Conservation (phyloP, 1,140 invertebrate species). For the Coelopa frigida region DNA sequence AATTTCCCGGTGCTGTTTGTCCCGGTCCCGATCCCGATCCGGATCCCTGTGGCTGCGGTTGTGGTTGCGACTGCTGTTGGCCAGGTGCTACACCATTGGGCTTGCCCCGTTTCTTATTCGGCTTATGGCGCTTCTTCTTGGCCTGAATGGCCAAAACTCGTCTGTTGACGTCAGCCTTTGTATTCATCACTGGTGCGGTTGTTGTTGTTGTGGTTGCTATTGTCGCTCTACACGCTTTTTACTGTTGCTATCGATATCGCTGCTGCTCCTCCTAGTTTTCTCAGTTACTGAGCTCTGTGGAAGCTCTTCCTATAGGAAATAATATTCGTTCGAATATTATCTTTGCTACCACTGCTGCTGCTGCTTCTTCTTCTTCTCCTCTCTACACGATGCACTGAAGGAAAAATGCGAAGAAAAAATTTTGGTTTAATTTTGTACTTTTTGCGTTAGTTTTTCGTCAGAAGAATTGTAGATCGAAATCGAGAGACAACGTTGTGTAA, state of each 20-base stretch:
- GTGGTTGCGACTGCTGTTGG: background rate
- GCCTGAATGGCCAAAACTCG: conserved; percentile 79
- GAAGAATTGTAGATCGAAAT: conserved; percentile 6
- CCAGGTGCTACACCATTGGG: conserved; percentile 29
- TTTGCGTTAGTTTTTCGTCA: conserved; percentile 3
- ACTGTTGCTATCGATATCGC: background rate
- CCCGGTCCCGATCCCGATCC: conserved; percentile 13
- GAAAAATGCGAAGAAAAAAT: conserved; percentile 7
- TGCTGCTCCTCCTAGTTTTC: conserved; percentile 2
- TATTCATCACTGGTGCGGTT: conserved; percentile 54
- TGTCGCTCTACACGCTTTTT: too few relatives aligned
- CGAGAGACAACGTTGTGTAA: too few relatives aligned
- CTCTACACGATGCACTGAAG: conserved; percentile 1
- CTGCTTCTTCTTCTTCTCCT: background rate
- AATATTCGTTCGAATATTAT: background rate
- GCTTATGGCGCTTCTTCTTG: conserved; percentile 82
- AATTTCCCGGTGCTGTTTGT: conserved; percentile 30
- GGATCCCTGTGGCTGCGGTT: conserved; percentile 14
- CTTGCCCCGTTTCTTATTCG: conserved; percentile 66
- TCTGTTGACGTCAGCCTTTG: conserved; percentile 79
- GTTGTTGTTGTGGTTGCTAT: background rate
- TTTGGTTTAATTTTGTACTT: conserved; percentile 1
- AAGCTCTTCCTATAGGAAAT: background rate
- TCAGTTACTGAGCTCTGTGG: conserved; percentile 3
- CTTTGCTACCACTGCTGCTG: background rate